These are phyloP conservation scores for Plagodis dolabraria DNA, from an alignment of 2,888 invertebrate species.

Conservation along the genomic window DNA sequence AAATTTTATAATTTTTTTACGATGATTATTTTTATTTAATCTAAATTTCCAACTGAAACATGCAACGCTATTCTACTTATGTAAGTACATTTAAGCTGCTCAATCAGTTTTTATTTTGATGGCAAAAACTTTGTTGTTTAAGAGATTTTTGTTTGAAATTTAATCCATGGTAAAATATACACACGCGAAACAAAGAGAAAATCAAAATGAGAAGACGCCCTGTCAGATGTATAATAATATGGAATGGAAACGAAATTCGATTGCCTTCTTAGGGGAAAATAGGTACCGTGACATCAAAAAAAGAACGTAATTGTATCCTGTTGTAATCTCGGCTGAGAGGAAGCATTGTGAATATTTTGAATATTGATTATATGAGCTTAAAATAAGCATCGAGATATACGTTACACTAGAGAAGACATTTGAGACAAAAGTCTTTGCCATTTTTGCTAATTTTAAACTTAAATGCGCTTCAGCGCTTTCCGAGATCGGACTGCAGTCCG, in stretches of 20 bases:
- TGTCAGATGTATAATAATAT: slow-evolving; percentile 37
- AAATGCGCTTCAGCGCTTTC: no score
- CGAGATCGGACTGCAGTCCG: no score
- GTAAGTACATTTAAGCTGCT: slow-evolving; percentile 8
- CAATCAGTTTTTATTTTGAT: slow-evolving; percentile 11
- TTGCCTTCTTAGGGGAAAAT: slow-evolving; percentile 42
- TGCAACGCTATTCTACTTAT: slow-evolving; percentile 10
- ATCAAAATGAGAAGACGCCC: slow-evolving; percentile 31
- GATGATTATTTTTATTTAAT: no score
- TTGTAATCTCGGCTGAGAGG: slow-evolving; percentile 40
- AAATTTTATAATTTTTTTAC: no score
- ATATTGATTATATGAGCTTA: slow-evolving; percentile 27
- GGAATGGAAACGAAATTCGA: slow-evolving; percentile 40
- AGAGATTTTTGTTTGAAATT: slow-evolving; percentile 1
- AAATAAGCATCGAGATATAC: no score
- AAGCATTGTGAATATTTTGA: slow-evolving; percentile 28
- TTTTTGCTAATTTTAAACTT: no score
- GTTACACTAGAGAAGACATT: no score
- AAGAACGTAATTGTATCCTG: slow-evolving; percentile 38
- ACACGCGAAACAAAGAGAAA: slow-evolving; percentile 32
- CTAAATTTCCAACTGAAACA: slow-evolving; percentile 14
- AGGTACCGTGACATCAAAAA: slow-evolving; percentile 40
- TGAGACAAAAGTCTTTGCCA: no score
- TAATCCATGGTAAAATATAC: slow-evolving; percentile 30
- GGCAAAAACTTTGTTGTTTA: not conserved